phyloP scores from a whole-genome alignment of 2,113 vertebrate genomes.

The Pristiophorus japonicus region DNA sequence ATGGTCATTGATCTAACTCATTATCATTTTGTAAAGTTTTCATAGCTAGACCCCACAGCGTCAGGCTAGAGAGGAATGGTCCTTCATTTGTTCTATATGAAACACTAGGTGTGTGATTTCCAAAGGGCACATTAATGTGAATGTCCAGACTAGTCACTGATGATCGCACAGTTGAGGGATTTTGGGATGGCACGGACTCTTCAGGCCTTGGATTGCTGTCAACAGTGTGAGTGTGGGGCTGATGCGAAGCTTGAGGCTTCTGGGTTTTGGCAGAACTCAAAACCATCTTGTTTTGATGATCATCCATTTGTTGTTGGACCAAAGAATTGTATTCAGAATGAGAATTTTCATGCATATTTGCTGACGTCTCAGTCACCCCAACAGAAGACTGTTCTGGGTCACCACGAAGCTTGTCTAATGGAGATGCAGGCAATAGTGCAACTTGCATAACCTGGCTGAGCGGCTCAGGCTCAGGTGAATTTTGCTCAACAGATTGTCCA shows the following conservation, averaged over 20 bases:
- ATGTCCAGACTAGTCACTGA: slow-evolving; percentile 54
- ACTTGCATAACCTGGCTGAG: slow-evolving; percentile 48
- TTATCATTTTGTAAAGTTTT: slow-evolving; percentile 86
- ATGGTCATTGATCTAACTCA: slow-evolving; percentile 68
- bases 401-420: slow-evolving; percentile 45
- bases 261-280: slow-evolving; percentile 53
- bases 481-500: slow-evolving; percentile 45
- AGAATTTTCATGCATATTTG: slow-evolving; percentile 46
- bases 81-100: slow-evolving; percentile 62
- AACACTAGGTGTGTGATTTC: slow-evolving; percentile 47
- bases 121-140: slow-evolving; percentile 53
- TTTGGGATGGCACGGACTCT: slow-evolving; percentile 47
- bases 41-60: slow-evolving; percentile 85
- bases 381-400: slow-evolving; percentile 47
- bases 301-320: slow-evolving; percentile 53
- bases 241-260: slow-evolving; percentile 49
- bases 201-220: slow-evolving; percentile 38
- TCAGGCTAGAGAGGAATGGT: slow-evolving; percentile 80
- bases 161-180: slow-evolving; percentile 48
- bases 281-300: slow-evolving; percentile 54
- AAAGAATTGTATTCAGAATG: slow-evolving; percentile 63
- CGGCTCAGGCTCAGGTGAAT: slow-evolving; percentile 54
- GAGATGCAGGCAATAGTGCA: slow-evolving; percentile 42
- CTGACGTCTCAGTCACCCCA: slow-evolving; percentile 46
- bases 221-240: slow-evolving; percentile 44